Conservation (phyloP, 1,140 invertebrate species). For the Charaxes varanes region DNA sequence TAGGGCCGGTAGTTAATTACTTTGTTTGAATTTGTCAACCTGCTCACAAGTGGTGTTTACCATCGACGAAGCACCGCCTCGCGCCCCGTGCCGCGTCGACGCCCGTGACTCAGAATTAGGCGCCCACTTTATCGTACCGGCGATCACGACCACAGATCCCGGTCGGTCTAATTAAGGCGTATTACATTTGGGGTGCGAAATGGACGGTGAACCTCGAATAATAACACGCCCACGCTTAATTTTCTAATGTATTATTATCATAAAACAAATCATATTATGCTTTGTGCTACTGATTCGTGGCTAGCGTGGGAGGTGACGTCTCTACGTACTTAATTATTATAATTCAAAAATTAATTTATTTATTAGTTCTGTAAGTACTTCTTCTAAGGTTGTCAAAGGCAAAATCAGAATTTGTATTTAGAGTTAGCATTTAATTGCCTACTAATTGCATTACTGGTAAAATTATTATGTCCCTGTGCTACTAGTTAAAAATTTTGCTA, state of each 20-base stretch:
- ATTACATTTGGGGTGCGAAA: constrained; percentile 50
- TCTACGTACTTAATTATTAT: no score
- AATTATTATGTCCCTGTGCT: no score
- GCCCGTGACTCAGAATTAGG: constrained; percentile 57
- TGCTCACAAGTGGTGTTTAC: constrained; percentile 1
- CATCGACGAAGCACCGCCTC: background rate
- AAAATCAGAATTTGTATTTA: no score
- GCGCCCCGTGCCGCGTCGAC: constrained; percentile 3
- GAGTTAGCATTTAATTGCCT: no score
- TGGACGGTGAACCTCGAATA: constrained; percentile 40
- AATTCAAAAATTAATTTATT: no score
- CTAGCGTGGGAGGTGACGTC: no score
- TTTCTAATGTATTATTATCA: constrained; percentile 20
- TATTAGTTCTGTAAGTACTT: no score
- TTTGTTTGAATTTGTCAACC: constrained; percentile 2
- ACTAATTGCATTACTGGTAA: no score
- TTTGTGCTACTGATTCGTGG: no score
- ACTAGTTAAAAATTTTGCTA: no score
- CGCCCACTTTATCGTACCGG: constrained; percentile 49
- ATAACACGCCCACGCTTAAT: constrained; percentile 24
- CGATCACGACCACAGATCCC: constrained; percentile 53
- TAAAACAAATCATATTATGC: no score
- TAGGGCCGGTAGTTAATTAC: background rate
- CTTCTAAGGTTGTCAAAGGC: no score
- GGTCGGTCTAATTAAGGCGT: constrained; percentile 58